Evolutionary conservation across 2,113 vertebrate species (phyloP).

Genomic region (Pan paniscus): DNA sequence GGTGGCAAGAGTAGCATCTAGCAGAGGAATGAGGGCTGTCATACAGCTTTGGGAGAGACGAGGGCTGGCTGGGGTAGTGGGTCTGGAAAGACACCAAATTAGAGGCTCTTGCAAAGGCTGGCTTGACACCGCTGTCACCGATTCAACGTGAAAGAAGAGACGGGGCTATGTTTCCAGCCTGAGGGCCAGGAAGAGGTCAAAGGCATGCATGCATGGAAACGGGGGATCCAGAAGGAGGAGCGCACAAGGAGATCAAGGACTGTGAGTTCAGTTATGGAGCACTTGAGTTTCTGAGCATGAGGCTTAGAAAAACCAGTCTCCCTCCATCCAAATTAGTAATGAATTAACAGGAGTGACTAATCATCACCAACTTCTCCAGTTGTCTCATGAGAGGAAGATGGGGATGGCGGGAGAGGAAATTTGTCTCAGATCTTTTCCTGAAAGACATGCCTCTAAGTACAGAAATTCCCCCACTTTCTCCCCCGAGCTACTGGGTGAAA

Average conservation of each 20-base stretch:
- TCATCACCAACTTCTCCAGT: not conserved
- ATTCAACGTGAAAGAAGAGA: not conserved
- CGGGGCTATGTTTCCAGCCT: not conserved
- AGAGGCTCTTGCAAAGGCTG: not conserved
- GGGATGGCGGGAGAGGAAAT: not conserved
- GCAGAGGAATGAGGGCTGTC: not conserved
- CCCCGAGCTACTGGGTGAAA: not conserved
- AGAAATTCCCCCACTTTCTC: not conserved
- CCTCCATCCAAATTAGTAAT: not conserved
- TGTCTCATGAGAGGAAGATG: constrained; percentile 41
- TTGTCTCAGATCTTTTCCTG: constrained; percentile 29
- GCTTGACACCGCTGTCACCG: not conserved
- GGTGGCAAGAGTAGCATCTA: not conserved
- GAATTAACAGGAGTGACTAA: constrained; percentile 37
- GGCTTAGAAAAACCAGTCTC: not conserved
- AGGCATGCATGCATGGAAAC: fast-evolving
- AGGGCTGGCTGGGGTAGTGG: not conserved
- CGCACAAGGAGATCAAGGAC: not conserved
- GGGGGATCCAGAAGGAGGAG: not conserved
- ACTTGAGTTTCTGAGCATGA: not conserved
- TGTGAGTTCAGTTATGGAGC: not conserved
- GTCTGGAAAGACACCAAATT: not conserved
- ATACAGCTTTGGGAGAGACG: not conserved
- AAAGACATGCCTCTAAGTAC: not conserved
- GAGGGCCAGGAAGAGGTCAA: not conserved